Evolutionary conservation across 2,113 vertebrate genomes (phyloP), one percentile per base, ranked within the genome.

Genomic region (Phyllopteryx taeniolatus): DNA sequence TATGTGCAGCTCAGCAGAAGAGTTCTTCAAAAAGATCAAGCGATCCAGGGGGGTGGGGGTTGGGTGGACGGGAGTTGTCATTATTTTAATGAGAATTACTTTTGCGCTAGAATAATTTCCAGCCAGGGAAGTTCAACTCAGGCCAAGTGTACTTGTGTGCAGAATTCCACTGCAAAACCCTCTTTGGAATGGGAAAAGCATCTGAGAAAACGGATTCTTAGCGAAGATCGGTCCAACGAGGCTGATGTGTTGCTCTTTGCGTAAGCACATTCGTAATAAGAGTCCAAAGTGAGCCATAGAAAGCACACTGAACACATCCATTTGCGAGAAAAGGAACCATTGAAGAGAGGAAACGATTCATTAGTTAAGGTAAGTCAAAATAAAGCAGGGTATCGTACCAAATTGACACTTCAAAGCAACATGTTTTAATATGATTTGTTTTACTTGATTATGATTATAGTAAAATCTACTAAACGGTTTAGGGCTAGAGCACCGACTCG

Each of bases 261-360:
- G 86, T 83, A 83, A 79, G 85, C 87, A 81, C 86, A 89, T 86
- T 81, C 77, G 85, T 88, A 87, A 87, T 84, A 77, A 86, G 78
- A 72, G 82, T 82, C 70, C 78, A 74, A 84, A 91, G 85, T 82
- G 85, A 87, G 84, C 87, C 84, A 85, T 81, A 77, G 67, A 87
- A 87, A 81, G 79, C 77, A 81, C 69, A 74, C 19, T 77, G 79
- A 85, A 82, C 74, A 80, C 84, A 82, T 73, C 78, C 86, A 85
- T 77, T 76, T 61, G 71, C 84, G 86, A 61, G 68, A 78, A 78
- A 79, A 62, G 63, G 84, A 88, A 88, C 83, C 83, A 88, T 87
- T 85, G 86, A 70, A 71, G 83, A 74, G 46, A 86, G 77, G 75
- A 86, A 76, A 83, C 84, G 79, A 86, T 87, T 84, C 77, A 84